Percentiles rank a stretch among this genome's conserved stretches.
Conservation (phyloP, 2,113 vertebrate genomes). For the Pseudorasbora parva region DNA sequence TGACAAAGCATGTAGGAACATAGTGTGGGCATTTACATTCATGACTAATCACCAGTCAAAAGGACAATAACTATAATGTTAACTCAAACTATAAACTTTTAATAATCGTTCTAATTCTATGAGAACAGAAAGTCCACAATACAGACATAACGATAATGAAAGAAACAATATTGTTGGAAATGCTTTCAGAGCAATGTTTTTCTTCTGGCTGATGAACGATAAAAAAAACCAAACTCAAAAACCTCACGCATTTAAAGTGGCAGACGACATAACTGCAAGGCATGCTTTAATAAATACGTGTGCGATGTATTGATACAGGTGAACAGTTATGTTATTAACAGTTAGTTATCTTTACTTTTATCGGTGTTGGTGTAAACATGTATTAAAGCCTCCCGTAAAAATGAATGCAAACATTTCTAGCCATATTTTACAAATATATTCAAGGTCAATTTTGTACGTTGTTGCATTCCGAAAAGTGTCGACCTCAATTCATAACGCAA, state of each 20-base stretch:
- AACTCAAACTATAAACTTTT: background rate
- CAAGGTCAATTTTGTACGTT: background rate
- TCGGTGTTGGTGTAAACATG: too few relatives aligned
- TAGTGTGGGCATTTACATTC: constrained; percentile 3
- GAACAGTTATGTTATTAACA: too few relatives aligned
- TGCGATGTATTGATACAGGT: too few relatives aligned
- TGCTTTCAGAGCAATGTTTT: background rate
- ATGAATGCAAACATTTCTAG: background rate
- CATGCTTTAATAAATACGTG: too few relatives aligned
- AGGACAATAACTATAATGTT: background rate
- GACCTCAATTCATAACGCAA: too few relatives aligned
- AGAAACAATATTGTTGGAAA: background rate
- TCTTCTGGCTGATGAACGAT: background rate
- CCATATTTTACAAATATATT: background rate
- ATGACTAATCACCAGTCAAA: background rate
- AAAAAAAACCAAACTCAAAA: background rate
- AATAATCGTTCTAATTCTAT: background rate
- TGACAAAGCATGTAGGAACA: background rate
- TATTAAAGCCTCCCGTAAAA: background rate
- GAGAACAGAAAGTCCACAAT: background rate
- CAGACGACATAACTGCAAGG: too few relatives aligned
- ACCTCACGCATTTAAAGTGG: background rate
- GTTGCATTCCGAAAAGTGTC: too few relatives aligned
- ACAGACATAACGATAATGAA: background rate
- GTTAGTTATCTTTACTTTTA: too few relatives aligned